Percentiles rank a stretch among this genome's conserved stretches.
These are phyloP conservation scores for Drosophila melanica DNA, from an alignment of 1,140 invertebrate genomes.

Conservation along the genomic window DNA sequence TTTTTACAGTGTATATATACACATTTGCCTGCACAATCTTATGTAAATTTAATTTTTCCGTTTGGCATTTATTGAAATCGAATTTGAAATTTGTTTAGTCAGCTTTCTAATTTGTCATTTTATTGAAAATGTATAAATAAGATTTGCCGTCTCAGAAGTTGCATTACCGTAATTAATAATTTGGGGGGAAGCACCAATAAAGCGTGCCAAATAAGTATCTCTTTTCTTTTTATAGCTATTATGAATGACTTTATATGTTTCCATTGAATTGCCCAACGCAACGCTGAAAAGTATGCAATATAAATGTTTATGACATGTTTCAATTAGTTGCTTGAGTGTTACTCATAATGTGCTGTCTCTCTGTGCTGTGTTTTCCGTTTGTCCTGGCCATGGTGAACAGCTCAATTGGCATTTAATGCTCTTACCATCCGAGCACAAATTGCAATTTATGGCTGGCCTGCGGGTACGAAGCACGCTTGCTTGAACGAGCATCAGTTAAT, in stretches of 20 bases:
- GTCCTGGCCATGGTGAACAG: not conserved
- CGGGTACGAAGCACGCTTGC: constrained; percentile 5
- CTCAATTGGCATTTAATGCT: constrained; percentile 47
- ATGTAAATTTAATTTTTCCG: constrained; percentile 6
- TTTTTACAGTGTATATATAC: too few species aligned
- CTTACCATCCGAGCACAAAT: constrained; percentile 39
- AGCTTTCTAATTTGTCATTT: not conserved
- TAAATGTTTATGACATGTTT: constrained; percentile 54
- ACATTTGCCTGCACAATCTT: not conserved
- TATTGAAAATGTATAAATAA: not conserved
- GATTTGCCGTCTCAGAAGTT: not conserved
- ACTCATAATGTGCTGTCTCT: constrained; percentile 9
- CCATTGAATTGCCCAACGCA: not conserved
- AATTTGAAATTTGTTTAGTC: constrained; percentile 18
- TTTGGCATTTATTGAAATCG: constrained; percentile 18
- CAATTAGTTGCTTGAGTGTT: constrained; percentile 19
- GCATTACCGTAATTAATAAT: constrained; percentile 31
- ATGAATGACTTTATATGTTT: not conserved
- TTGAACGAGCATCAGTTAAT: constrained; percentile 46
- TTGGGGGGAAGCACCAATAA: not conserved
- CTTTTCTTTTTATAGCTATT: constrained; percentile 2
- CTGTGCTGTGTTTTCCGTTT: not conserved
- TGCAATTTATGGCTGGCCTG: constrained; percentile 24
- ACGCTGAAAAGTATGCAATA: constrained; percentile 70
- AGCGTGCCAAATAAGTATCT: not conserved